Percentiles rank a stretch among this genome's conserved stretches.
Evolutionary conservation across 2,888 invertebrate genomes (phyloP).

Genomic region (Cremastinae sp.): DNA sequence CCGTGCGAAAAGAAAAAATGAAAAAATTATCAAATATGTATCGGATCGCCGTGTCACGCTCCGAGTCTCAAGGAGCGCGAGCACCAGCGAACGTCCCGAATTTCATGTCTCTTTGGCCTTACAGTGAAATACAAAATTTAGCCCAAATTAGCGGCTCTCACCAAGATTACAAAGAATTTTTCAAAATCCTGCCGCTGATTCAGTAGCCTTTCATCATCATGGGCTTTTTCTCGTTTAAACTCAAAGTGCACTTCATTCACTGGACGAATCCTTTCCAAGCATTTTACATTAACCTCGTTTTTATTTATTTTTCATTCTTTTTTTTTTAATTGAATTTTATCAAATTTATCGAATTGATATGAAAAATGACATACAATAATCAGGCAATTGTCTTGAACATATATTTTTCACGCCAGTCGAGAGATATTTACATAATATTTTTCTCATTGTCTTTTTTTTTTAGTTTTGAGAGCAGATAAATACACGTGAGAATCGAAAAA

Average conservation of each 20-base stretch:
- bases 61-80: constrained; percentile 65
- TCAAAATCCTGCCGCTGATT: constrained; percentile 74
- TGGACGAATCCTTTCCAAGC: constrained; percentile 63
- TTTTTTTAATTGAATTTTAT: background rate
- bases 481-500: no score
- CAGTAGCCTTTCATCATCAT: constrained; percentile 79
- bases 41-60: constrained; percentile 56
- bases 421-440: no score
- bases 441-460: no score
- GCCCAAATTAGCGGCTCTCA: constrained; percentile 73
- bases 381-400: no score
- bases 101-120: constrained; percentile 80
- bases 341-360: no score
- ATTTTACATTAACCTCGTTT: background rate
- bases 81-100: constrained; percentile 59
- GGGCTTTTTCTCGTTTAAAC: constrained; percentile 67
- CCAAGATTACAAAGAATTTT: constrained; percentile 80
- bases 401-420: no score
- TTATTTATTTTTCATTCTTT: background rate
- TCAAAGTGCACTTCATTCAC: constrained; percentile 58
- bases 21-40: background rate
- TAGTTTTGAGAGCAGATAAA: no score
- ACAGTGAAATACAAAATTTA: constrained; percentile 75
- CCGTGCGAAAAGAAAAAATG: constrained; percentile 17
- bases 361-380: no score